Evolutionary conservation across 2,797 vertebrate species (phyloP).

Genomic region (Cygnus olor): DNA sequence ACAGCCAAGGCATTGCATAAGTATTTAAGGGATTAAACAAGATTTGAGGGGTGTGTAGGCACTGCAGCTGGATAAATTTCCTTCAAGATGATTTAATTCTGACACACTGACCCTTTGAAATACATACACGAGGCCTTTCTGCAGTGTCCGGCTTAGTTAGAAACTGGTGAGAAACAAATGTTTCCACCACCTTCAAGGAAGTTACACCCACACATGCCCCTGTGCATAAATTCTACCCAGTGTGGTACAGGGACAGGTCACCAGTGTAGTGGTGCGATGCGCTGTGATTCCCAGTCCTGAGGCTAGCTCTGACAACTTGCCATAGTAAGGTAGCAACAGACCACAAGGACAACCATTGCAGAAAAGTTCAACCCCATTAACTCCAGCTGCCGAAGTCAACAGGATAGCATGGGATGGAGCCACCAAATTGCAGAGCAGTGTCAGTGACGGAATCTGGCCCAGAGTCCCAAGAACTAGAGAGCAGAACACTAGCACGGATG

Average conservation of each 20-base stretch:
- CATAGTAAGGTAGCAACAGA: neutral
- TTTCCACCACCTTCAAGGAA: neutral
- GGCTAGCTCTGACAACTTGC: neutral
- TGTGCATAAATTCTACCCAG: neutral
- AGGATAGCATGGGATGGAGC: rapidly evolving
- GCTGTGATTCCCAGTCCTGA: neutral
- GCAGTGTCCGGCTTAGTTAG: neutral
- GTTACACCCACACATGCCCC: rapidly evolving
- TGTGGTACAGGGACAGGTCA: neutral
- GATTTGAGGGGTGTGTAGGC: conserved; percentile 29
- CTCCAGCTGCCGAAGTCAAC: neutral
- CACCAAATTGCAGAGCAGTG: neutral
- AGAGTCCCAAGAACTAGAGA: neutral
- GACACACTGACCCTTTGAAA: conserved; percentile 22
- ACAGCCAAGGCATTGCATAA: neutral
- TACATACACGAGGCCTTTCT: neutral
- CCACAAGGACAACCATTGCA: neutral
- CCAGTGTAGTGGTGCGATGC: neutral
- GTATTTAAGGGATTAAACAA: conserved; percentile 10
- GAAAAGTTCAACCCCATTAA: neutral
- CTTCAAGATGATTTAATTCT: neutral
- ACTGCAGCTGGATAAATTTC: conserved; percentile 19
- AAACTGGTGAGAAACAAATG: neutral
- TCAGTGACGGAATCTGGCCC: rapidly evolving
- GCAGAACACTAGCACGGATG: rapidly evolving